Conservation (phyloP, 2,888 invertebrate species). For the Agrypnus murinus region DNA sequence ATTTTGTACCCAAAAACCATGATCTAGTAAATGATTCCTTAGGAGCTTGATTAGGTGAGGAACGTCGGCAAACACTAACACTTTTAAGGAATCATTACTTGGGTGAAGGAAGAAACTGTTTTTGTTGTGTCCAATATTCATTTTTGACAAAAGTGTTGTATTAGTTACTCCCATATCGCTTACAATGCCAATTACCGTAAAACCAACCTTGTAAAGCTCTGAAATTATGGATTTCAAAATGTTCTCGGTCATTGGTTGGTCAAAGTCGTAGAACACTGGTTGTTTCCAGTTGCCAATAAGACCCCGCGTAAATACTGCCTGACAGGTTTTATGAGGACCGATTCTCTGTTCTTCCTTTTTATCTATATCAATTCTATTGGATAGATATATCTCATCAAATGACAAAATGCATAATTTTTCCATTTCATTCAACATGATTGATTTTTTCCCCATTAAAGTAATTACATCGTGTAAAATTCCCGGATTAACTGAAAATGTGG, state of each 20-base stretch:
- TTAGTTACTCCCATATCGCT: constrained; percentile 57
- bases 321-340: constrained; percentile 55
- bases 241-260: constrained; percentile 55
- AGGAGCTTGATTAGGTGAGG: too few species aligned
- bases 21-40: too few species aligned
- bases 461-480: constrained; percentile 53
- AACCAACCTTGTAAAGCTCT: constrained; percentile 52
- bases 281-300: constrained; percentile 56
- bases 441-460: constrained; percentile 49
- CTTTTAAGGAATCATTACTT: too few species aligned
- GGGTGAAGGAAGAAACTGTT: constrained; percentile 51
- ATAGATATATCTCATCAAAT: constrained; percentile 58
- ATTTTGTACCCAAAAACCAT: too few species aligned
- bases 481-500: constrained; percentile 43
- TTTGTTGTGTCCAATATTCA: constrained; percentile 50
- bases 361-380: constrained; percentile 53
- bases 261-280: constrained; percentile 58
- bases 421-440: constrained; percentile 22
- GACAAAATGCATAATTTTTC: constrained; percentile 49
- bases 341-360: constrained; percentile 50
- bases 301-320: constrained; percentile 54
- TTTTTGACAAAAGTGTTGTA: constrained; percentile 46
- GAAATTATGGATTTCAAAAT: constrained; percentile 53
- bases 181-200: constrained; percentile 56
- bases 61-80: too few species aligned